These are phyloP conservation scores for Melangyna quadrimaculata DNA, from an alignment of 2,888 invertebrate genomes.

Conservation along the genomic window DNA sequence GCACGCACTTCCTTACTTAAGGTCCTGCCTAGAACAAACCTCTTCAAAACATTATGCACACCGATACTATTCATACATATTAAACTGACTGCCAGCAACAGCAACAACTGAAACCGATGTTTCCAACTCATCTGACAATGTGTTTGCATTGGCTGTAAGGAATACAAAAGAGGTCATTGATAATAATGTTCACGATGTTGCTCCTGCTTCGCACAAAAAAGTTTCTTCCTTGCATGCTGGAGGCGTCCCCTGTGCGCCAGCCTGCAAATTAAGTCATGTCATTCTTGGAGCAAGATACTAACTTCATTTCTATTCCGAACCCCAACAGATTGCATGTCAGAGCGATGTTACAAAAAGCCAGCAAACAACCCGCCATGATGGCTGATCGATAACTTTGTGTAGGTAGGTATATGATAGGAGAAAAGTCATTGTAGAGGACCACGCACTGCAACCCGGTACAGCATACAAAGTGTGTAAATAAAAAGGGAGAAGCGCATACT, in stretches of 20 bases:
- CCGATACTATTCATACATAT: background rate
- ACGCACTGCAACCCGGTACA: slow-evolving; percentile 54
- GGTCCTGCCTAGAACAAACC: slow-evolving; percentile 43
- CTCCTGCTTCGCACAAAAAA: slow-evolving; percentile 9
- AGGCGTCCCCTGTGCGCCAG: slow-evolving; percentile 28
- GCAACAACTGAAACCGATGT: slow-evolving; percentile 58
- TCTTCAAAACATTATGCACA: background rate
- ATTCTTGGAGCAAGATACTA: slow-evolving; percentile 44
- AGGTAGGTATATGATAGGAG: background rate
- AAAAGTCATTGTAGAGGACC: slow-evolving; percentile 53
- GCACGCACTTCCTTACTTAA: slow-evolving; percentile 42
- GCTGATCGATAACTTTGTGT: slow-evolving; percentile 58
- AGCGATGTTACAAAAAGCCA: slow-evolving; percentile 13
- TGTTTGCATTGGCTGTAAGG: slow-evolving; percentile 69
- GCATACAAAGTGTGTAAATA: slow-evolving; percentile 37
- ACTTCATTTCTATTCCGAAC: slow-evolving; percentile 46
- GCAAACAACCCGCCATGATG: slow-evolving; percentile 32
- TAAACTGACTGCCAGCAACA: background rate
- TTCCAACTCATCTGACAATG: slow-evolving; percentile 70
- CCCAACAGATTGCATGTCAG: slow-evolving; percentile 27
- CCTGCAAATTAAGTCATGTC: slow-evolving; percentile 65
- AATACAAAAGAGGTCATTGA: slow-evolving; percentile 70
- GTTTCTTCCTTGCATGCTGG: slow-evolving; percentile 29
- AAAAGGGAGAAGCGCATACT: slow-evolving; percentile 53
- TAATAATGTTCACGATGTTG: slow-evolving; percentile 64